phyloP scores from a whole-genome alignment of 2,888 invertebrate genomes.

The Minunthozetes semirufus region DNA sequence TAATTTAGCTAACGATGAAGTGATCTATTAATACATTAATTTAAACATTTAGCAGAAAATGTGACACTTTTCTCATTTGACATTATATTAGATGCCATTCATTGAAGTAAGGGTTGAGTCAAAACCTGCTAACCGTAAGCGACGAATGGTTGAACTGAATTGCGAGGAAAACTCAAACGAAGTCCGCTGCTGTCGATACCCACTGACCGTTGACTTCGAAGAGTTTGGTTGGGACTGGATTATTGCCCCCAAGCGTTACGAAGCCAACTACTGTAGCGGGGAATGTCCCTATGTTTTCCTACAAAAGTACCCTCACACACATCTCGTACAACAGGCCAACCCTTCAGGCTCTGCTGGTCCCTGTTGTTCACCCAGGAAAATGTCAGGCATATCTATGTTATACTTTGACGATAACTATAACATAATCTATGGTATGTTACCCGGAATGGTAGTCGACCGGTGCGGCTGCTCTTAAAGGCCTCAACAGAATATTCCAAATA shows the following conservation, averaged over 20 bases:
- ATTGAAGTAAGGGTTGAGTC: slow-evolving; percentile 45
- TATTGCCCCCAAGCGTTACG: slow-evolving; percentile 87
- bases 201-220: slow-evolving; percentile 84
- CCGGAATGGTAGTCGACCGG: slow-evolving; percentile 88
- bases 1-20: no score
- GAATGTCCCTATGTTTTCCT: slow-evolving; percentile 83
- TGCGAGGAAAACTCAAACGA: slow-evolving; percentile 75
- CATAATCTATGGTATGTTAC: slow-evolving; percentile 76
- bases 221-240: slow-evolving; percentile 97
- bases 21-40: no score
- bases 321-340: slow-evolving; percentile 72
- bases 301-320: slow-evolving; percentile 78
- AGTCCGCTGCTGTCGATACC: slow-evolving; percentile 85
- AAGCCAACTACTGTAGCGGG: slow-evolving; percentile 92
- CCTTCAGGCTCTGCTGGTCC: slow-evolving; percentile 71
- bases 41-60: not conserved
- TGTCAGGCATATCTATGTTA: slow-evolving; percentile 70
- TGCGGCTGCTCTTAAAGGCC: slow-evolving; percentile 76
- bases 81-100: slow-evolving; percentile 43
- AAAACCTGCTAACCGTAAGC: slow-evolving; percentile 53
- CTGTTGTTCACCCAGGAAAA: slow-evolving; percentile 83
- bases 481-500: no score
- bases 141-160: slow-evolving; percentile 71
- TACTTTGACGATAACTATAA: slow-evolving; percentile 75
- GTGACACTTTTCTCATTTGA: not conserved